Evolutionary conservation across 2,888 invertebrate species (phyloP).

Genomic region (Brachyptera risi): DNA sequence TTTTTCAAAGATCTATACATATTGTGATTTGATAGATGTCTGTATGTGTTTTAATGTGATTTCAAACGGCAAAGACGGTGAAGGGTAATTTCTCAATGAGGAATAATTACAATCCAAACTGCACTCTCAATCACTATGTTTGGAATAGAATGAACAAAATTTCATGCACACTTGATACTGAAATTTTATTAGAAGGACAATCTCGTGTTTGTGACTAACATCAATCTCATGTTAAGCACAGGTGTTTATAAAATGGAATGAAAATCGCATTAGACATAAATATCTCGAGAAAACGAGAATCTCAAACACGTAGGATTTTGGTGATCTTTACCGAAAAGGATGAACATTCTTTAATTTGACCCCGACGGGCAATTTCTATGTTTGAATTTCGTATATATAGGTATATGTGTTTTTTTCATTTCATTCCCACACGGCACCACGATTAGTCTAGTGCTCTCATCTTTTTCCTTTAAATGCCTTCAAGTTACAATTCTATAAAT

Average conservation of each 20-base stretch:
- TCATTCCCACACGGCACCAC: conserved; percentile 24
- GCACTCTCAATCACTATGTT: conserved; percentile 4
- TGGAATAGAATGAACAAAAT: no score
- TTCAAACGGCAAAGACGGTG: neutral
- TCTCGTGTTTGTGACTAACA: no score
- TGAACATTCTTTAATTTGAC: neutral
- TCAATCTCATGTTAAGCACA: no score
- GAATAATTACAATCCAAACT: neutral
- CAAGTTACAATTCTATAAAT: conserved; percentile 29
- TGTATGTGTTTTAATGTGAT: neutral
- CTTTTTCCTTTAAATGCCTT: conserved; percentile 9
- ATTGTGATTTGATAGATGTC: no score
- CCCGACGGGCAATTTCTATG: conserved; percentile 8
- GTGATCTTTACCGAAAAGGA: conserved; percentile 12
- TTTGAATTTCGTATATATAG: conserved; percentile 6
- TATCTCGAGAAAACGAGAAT: neutral
- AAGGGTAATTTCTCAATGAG: conserved; percentile 2
- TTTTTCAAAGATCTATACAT: no score
- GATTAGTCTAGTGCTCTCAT: neutral
- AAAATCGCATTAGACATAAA: neutral
- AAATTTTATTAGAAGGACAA: no score
- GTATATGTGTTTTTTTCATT: conserved; percentile 14
- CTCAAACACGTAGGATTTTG: neutral
- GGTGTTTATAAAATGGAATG: no score
- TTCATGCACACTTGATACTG: no score